A percentile compares a stretch with the other conserved stretches of the same genome.
Evolutionary conservation across 2,888 invertebrate species (phyloP).

Genomic region (Glomeris marginata): DNA sequence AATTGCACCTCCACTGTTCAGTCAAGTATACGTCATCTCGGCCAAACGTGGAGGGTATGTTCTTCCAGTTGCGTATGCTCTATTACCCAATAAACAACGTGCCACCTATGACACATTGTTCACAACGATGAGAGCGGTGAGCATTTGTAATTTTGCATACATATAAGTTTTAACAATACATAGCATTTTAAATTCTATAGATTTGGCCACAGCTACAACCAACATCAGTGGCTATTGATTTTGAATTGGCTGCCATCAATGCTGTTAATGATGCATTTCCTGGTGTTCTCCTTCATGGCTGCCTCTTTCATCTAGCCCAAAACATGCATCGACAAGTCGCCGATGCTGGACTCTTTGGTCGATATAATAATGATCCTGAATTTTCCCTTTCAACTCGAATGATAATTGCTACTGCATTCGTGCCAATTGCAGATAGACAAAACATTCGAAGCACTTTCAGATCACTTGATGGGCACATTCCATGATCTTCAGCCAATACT

Average conservation of each 20-base stretch:
- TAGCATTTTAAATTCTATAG: background rate
- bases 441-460: conserved; percentile 1
- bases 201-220: conserved; percentile 1
- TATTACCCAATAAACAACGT: too few species aligned
- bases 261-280: conserved; percentile 2
- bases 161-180: background rate
- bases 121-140: too few species aligned
- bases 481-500: conserved; percentile 8
- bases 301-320: conserved; percentile 4
- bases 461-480: too few species aligned
- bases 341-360: background rate
- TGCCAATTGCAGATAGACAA: conserved; percentile 1
- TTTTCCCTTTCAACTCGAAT: conserved; percentile 7
- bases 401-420: conserved; percentile 6
- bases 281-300: background rate
- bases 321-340: background rate
- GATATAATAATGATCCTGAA: conserved; percentile 1
- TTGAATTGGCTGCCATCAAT: too few species aligned
- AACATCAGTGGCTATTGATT: background rate
- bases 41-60: too few species aligned
- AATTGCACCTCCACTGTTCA: conserved; percentile 1
- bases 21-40: too few species aligned
- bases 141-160: too few species aligned
- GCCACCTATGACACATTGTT: too few species aligned
- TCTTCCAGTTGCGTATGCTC: too few species aligned